These are phyloP conservation scores for Macrosoma leucophasiata DNA, from an alignment of 2,888 invertebrate species.

Conservation along the genomic window DNA sequence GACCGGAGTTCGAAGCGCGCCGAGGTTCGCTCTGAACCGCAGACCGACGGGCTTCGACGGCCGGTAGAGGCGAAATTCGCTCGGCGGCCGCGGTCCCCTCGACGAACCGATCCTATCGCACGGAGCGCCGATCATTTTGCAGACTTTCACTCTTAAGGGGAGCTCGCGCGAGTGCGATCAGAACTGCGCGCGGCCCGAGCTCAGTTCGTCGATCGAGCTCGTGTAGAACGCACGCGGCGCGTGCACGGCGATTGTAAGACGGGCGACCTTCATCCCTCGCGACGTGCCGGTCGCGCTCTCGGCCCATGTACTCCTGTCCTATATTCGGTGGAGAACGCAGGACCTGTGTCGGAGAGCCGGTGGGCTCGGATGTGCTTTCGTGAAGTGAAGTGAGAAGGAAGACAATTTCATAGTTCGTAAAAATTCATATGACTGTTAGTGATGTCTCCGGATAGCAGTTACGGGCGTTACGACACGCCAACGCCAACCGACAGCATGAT, in stretches of 20 bases:
- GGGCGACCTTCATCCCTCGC: constrained; percentile 69
- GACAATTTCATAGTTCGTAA: constrained; percentile 44
- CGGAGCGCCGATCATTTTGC: constrained; percentile 71
- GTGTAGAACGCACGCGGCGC: constrained; percentile 66
- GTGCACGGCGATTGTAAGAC: constrained; percentile 46
- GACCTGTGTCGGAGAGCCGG: constrained; percentile 37
- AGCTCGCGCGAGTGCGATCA: constrained; percentile 55
- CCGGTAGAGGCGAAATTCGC: constrained; percentile 71
- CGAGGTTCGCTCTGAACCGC: constrained; percentile 77
- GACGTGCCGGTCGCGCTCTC: constrained; percentile 51
- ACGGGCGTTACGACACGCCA: constrained; percentile 73
- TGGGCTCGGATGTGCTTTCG: constrained; percentile 57
- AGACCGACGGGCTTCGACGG: constrained; percentile 69
- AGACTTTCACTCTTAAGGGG: constrained; percentile 77
- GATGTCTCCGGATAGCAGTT: constrained; percentile 82
- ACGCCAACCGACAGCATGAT: constrained; percentile 71
- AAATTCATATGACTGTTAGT: constrained; percentile 63
- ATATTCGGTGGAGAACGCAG: constrained; percentile 50
- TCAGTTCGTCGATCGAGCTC: constrained; percentile 78
- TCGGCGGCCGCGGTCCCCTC: constrained; percentile 46
- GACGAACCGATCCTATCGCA: constrained; percentile 72
- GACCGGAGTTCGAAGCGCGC: constrained; percentile 87
- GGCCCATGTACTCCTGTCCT: constrained; percentile 61
- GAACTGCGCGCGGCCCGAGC: constrained; percentile 59
- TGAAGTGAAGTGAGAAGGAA: constrained; percentile 64